Base-by-base conservation (phyloP, 2,797 vertebrate species). In the Melanotaenia parkinsoni region DNA sequence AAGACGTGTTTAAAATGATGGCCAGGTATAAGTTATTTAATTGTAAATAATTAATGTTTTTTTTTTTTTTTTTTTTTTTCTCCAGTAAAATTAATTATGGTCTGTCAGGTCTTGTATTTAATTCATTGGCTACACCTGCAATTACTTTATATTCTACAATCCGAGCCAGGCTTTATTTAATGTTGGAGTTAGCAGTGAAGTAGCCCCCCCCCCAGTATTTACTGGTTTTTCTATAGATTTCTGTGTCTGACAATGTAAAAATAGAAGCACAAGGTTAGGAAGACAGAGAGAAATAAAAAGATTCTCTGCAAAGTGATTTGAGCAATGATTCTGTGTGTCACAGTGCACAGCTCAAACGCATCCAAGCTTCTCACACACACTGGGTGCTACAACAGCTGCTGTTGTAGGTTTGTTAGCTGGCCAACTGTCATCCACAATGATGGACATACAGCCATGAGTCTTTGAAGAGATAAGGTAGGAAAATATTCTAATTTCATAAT, bases 71-170 rank as follows among this genome's bases (percentile, higher is more conserved):
- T 83, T 43, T 43, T 43, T 4, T 3, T 37, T 7, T 83, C 81
- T 88, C 61, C 38, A 20, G 59, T 47, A 6, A 85, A 86, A 89
- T 80, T 70, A 88, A 89, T 88, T 84, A 75, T 59, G 70, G 63
- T 72, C 76, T 88, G 89, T 88, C 79, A 87, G 72, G 81, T 86
- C 61, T 43, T 32, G 65, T 84, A 86, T 87, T 89, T 85, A 76
- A 67, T 69, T 84, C 82, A 86, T 88, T 83, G 79, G 84, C 80
- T 85, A 67, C 71, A 87, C 67, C 87, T 86, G 72, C 67, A 81
- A 35, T 6, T 2, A 60, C 58, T 72, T 63, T 20, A 58, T 82
- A 74, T 75, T 81, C 85, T 70, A 84, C 62, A 68, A 43, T 69
- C 73, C 67, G 75, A 78, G 70, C 51, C 50, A 74, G 65, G 59